phyloP scores from a whole-genome alignment of 2,797 vertebrate species.

The Denticeps clupeoides region DNA sequence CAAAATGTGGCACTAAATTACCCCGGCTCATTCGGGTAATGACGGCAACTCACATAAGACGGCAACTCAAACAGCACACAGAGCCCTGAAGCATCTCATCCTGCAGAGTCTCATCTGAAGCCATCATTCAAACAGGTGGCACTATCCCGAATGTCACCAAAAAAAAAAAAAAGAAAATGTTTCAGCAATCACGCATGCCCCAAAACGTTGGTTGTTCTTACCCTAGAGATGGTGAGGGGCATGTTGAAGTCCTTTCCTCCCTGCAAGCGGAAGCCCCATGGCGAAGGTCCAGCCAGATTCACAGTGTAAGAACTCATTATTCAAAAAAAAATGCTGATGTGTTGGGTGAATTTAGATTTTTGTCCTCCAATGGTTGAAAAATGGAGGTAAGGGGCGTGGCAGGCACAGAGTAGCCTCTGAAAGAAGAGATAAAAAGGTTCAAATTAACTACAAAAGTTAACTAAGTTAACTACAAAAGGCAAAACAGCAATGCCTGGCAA shows the following conservation, averaged over 20 bases:
- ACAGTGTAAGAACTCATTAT: slow-evolving; percentile 82
- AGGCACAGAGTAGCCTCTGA: slow-evolving; percentile 47
- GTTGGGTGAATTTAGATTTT: slow-evolving; percentile 19
- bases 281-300: slow-evolving; percentile 78
- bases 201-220: slow-evolving; percentile 44
- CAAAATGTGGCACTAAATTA: no score
- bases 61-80: no score
- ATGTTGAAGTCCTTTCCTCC: slow-evolving; percentile 98
- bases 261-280: slow-evolving; percentile 95
- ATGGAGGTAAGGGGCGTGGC: slow-evolving; percentile 18
- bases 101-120: no score
- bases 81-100: no score
- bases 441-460: slow-evolving; percentile 10
- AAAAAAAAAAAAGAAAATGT: no score
- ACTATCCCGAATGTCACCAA: no score
- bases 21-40: no score
- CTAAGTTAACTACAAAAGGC: slow-evolving; percentile 2
- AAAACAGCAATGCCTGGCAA: slow-evolving; percentile 3
- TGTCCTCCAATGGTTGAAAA: slow-evolving; percentile 23
- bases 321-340: slow-evolving; percentile 22
- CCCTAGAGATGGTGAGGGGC: slow-evolving; percentile 94
- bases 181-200: no score
- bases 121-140: no score
- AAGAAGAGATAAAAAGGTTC: slow-evolving; percentile 28
- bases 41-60: no score